Base-by-base conservation (phyloP, 1,140 invertebrate species). In the Leptinotarsa texana region DNA sequence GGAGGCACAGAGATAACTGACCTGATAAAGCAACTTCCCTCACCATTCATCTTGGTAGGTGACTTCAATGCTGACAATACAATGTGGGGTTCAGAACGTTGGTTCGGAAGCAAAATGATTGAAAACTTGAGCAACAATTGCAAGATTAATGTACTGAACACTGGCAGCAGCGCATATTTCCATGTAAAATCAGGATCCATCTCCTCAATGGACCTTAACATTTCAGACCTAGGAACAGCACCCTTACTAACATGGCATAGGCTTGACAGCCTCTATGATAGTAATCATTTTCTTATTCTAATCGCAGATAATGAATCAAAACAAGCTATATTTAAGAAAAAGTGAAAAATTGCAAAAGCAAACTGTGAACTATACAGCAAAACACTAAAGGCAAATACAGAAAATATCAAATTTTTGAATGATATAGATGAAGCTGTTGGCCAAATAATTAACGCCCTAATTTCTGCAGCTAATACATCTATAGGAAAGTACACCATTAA, bases 61-160 rank as follows among this genome's bases (percentile, higher is more conserved):
- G 57, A 61, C 57, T 61, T 61, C 18, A 61, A 61, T 61, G 57
- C 57, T 61, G 6, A 61, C 57, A 61, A 61, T 18, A 61, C 57
- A 61, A 61, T 61, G 57, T 61, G 57, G 6, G 6, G 57, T 17
- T 61, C 18, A 24, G 22, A 24, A 24, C 3, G 2, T 24, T 3
- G 2, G 22, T 24, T 24, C 3, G 8, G 57, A 61, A 2, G 5
- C 8, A 61, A 61, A 61, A 61, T 61, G 57, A 61, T 61, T 61
- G 57, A 61, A 61, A 61, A 61, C 18, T 5, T 13, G 6, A 61
- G 11, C 3, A 61, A 61, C 57, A 61, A 61, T 61, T 18, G 57
- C 57, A 61, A 61, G 5, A 61, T 61, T 11, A 61, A 61, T 61
- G 0, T 61, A n/a, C n/a, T n/a, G n/a, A n/a, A n/a, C n/a, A n/a